phyloP scores from a whole-genome alignment of 1,140 invertebrate genomes.

The Hermetia illucens region DNA sequence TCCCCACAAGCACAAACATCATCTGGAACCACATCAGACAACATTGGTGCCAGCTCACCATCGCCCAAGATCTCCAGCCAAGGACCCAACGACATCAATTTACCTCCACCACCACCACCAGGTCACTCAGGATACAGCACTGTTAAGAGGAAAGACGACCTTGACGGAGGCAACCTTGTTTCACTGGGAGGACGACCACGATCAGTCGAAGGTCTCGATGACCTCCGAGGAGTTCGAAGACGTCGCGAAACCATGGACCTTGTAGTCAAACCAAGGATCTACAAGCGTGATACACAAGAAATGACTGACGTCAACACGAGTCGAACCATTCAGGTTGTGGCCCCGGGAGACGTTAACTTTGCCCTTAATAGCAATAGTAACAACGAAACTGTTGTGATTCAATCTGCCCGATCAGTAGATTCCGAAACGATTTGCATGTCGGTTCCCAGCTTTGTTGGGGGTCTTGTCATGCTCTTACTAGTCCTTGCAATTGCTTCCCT shows the following conservation, averaged over 20 bases:
- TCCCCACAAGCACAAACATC: conserved; percentile 59
- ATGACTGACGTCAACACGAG: conserved; percentile 90
- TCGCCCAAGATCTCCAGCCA: conserved; percentile 41
- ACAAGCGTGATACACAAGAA: conserved; percentile 75
- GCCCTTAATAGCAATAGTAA: conserved; percentile 52
- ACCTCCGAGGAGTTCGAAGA: conserved; percentile 51
- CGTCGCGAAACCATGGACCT: conserved; percentile 43
- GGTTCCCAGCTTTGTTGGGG: conserved; percentile 78
- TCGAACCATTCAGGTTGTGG: conserved; percentile 80
- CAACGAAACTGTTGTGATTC: conserved; percentile 73
- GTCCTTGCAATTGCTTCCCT: conserved; percentile 80
- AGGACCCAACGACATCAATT: conserved; percentile 44
- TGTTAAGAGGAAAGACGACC: conserved; percentile 60
- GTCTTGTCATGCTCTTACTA: conserved; percentile 76
- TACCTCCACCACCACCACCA: conserved; percentile 65
- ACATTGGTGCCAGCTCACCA: conserved; percentile 40
- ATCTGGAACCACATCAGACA: conserved; percentile 28
- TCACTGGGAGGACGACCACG: conserved; percentile 69
- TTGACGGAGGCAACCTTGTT: conserved; percentile 58
- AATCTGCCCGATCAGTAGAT: conserved; percentile 52
- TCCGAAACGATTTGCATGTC: conserved; percentile 88
- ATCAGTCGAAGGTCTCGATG: conserved; percentile 54
- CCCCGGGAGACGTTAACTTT: conserved; percentile 87
- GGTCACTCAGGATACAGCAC: conserved; percentile 65
- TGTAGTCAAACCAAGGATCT: conserved; percentile 50